phyloP scores from a whole-genome alignment of 1,140 invertebrate genomes.

The Caenorhabditis latens region DNA sequence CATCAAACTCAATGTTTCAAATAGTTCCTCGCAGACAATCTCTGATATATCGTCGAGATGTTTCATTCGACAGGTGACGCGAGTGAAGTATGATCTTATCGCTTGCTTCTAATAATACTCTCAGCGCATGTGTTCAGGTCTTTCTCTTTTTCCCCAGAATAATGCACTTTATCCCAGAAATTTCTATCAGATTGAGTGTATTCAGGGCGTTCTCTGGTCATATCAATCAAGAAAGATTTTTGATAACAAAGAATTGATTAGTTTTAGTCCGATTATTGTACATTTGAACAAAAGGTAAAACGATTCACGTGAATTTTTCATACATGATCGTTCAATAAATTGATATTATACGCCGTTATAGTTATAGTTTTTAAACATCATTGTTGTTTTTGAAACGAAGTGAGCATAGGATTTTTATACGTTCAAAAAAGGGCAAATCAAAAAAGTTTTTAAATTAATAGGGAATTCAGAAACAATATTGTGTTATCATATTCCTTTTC shows the following conservation, averaged over 20 bases:
- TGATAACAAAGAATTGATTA: neutral
- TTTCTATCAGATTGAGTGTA: conserved; percentile 16
- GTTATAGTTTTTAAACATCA: too few species aligned
- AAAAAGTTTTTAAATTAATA: too few species aligned
- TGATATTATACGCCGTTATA: too few species aligned
- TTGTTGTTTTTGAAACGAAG: too few species aligned
- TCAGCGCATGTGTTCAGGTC: neutral
- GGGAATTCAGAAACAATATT: too few species aligned
- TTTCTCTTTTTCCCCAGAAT: neutral
- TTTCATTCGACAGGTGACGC: conserved; percentile 24
- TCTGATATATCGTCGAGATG: neutral
- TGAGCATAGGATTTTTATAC: too few species aligned
- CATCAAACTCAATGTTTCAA: too few species aligned
- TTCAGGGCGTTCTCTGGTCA: neutral
- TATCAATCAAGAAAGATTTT: neutral
- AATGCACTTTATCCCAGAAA: conserved; percentile 40
- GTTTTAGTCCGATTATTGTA: neutral
- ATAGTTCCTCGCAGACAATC: too few species aligned
- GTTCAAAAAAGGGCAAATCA: too few species aligned
- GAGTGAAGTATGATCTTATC: conserved; percentile 32
- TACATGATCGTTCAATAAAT: too few species aligned
- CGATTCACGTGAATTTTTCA: neutral
- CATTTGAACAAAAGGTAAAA: neutral
- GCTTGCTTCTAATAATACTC: conserved; percentile 6
- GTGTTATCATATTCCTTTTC: too few species aligned